Conservation (phyloP, 2,113 vertebrate species). For the Pithys albifrons region DNA sequence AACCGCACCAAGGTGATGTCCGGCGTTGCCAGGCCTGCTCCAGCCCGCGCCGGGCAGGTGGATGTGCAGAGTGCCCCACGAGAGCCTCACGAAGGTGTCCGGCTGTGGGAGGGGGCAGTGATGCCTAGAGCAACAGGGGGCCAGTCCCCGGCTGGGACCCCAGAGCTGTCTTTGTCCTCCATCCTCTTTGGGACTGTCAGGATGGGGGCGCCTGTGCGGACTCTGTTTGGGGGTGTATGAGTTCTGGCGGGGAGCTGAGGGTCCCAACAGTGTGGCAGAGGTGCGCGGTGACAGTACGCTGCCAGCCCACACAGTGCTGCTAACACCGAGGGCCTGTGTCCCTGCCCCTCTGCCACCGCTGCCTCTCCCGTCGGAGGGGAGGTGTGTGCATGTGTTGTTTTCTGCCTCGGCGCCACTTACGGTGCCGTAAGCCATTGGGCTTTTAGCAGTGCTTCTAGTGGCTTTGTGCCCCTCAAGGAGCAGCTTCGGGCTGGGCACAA, state of each 20-base stretch:
- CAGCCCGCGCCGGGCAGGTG: background rate
- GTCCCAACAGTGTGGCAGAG: background rate
- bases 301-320: background rate
- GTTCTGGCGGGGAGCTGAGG: background rate
- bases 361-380: rapidly evolving
- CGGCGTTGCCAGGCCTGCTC: background rate
- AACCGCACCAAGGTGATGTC: background rate
- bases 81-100: background rate
- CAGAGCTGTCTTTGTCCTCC: background rate
- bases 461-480: background rate
- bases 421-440: background rate
- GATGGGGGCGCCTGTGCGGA: rapidly evolving
- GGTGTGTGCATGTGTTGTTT: background rate
- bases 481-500: background rate
- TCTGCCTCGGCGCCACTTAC: background rate
- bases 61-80: background rate
- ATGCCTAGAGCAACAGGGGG: rapidly evolving
- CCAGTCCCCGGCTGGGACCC: rapidly evolving
- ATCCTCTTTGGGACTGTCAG: background rate
- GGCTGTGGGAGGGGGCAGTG: background rate
- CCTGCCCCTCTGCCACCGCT: background rate
- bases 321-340: background rate
- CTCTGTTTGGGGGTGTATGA: background rate
- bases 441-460: background rate
- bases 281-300: rapidly evolving